Base-by-base conservation (phyloP, 2,888 invertebrate species). In the Aporophyla lueneburgensis region DNA sequence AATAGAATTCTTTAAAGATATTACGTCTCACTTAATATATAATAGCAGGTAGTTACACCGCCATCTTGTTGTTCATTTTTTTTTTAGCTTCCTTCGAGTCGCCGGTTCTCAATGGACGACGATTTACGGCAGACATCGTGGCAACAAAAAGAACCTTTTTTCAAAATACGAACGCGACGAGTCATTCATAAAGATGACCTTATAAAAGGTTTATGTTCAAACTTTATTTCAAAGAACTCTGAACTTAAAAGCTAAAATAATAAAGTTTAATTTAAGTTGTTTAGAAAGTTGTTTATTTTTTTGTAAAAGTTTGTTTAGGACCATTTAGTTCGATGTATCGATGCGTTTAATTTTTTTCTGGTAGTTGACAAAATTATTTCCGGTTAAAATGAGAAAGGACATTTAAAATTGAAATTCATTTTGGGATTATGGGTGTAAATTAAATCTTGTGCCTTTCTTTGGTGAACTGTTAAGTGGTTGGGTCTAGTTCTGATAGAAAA, bases 121-220 rank as follows among this genome's bases (percentile, higher is more conserved):
- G 93, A 94, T 94, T 95, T 95, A 96, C 95, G 95, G 91, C 94
- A 96, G 96, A 96, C 96, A 91, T 90, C 89, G 92, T 89, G 96
- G 95, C 95, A 92, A 94, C 95, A 95, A 94, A 94, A 95, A 92
- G 88, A 89, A 91, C 89, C 89, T 90, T 90, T 91, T 91, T 92
- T 91, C 87, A 81, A 91, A 91, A 91, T 88, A 86, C 88, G 89
- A 92, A 90, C 91, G 89, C 91, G 92, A 91, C 93, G 91, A 92
- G 92, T 92, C 94, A 95, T 95, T 95, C 94, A 95, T 92, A 93
- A 93, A 92, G 88, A 86, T 85, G 76, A 59, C 81, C 75, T 72
- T 74, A 69, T 78, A 87, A 81, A 87, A 66, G 83, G 16, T 76
- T 74, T 83, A 82, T 82, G 66, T 71, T 65, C 46, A 67, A 71